Conservation (phyloP, 92 coral and sea anemone genomes). For the Porites evermanni region DNA sequence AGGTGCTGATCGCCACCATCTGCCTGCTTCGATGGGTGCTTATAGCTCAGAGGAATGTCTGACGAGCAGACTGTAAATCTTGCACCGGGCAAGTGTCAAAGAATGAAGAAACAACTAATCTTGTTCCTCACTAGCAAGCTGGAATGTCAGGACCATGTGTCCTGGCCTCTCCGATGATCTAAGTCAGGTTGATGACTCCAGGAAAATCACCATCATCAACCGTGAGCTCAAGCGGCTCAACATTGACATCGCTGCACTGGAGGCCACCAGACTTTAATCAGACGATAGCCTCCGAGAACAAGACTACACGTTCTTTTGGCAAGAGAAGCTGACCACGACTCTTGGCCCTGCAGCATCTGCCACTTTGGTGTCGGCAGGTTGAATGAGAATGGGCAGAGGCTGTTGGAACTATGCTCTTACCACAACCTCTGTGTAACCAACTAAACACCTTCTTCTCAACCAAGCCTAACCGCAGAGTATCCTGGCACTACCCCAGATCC, state of each 20-base stretch:
- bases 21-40: constrained; percentile 69
- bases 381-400: constrained; percentile 5
- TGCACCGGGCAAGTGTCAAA: too few relatives aligned
- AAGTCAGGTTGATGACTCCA: too few relatives aligned
- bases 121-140: too few relatives aligned
- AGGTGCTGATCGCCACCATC: constrained; percentile 57
- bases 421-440: too few relatives aligned
- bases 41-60: constrained; percentile 25
- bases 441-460: too few relatives aligned
- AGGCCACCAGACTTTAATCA: constrained; percentile 42
- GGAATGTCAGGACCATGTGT: too few relatives aligned
- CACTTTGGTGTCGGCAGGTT: not conserved
- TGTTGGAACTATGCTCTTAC: too few relatives aligned
- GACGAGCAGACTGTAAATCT: too few relatives aligned
- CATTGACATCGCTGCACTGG: not conserved
- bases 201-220: too few relatives aligned
- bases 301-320: constrained; percentile 48
- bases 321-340: constrained; percentile 11
- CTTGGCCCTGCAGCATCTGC: constrained; percentile 29
- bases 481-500: constrained; percentile 42
- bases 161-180: too few relatives aligned
- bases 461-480: constrained; percentile 11
- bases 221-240: constrained; percentile 44
- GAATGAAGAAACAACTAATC: too few relatives aligned
- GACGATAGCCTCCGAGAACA: constrained; percentile 43